Evolutionary conservation across 2,797 vertebrate species (phyloP), one percentile per base, ranked within the genome.

Genomic region (Chaunax sp.): DNA sequence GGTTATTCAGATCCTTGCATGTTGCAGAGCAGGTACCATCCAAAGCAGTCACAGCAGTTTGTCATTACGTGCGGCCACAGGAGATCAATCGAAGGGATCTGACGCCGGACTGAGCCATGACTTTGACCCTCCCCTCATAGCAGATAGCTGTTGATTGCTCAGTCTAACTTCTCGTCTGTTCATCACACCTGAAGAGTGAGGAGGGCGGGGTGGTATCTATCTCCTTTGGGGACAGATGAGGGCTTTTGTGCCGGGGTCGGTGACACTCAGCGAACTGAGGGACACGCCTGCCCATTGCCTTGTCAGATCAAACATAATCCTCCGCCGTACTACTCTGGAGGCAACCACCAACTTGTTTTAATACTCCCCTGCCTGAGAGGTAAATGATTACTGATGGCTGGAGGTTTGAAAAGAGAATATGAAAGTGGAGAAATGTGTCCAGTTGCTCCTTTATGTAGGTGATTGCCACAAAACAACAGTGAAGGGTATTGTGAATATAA

Each of bases 351-450:
- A 41, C 35, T 5, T 23, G 14, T 73, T 81, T 75, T 76, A 72
- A 82, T 64, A 55, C 75, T 66, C 56, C 62, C 59, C 64, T 25
- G 65, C 54, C 67, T 76, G 47, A 55, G 43, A 13, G 20, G 56
- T 83, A 84, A 81, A 69, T 82, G 78, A 89, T 85, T 83, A 75
- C 83, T 72, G 68, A 72, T 78, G 80, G 75, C 73, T 74, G 67
- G 33, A 30, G 64, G 78, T 77, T 83, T 70, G 56, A 64, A 73
- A 57, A 56, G 52, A 51, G 70, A 75, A 82, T 81, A 89, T 70
- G 63, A 80, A 88, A 55, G 63, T 40, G 30, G 71, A 67, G 52
- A 78, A 88, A 79, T 64, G 70, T 53, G 65, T 43, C 53, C 56
- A 35, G 49, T 64, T 55, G 50, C 52, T 66, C 51, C 60, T 84